These are phyloP conservation scores for Boulengeromyrus knoepffleri DNA, from an alignment of 2,113 vertebrate genomes.

Conservation along the genomic window DNA sequence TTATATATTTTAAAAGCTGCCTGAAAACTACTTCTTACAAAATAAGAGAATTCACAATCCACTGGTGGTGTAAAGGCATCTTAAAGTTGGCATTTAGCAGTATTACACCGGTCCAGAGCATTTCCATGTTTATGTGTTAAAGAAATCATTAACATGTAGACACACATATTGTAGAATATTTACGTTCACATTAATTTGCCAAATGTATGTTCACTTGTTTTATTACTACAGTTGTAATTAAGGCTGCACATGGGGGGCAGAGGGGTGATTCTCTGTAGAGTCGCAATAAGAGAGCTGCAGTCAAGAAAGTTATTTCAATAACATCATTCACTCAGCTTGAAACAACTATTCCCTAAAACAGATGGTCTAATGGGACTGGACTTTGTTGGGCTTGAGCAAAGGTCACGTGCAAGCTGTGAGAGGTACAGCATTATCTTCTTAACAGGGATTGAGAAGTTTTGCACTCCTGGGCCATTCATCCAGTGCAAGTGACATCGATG, in stretches of 20 bases:
- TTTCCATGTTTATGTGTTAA: background rate
- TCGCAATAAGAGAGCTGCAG: background rate
- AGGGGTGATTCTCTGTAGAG: background rate
- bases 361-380: background rate
- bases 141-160: background rate
- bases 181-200: background rate
- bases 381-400: background rate
- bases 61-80: background rate
- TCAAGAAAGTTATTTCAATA: background rate
- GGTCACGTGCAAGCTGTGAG: background rate
- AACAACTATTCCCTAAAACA: background rate
- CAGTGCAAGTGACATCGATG: background rate
- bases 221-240: background rate
- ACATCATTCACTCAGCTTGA: conserved; percentile 24
- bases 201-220: background rate
- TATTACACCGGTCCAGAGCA: background rate
- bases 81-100: background rate
- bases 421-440: background rate
- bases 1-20: background rate
- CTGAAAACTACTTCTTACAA: background rate
- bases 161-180: background rate
- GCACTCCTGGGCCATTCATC: background rate
- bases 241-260: background rate
- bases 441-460: background rate
- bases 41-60: background rate